Evolutionary conservation across 2,113 vertebrate species (phyloP).

Genomic region (Lonchura striata): DNA sequence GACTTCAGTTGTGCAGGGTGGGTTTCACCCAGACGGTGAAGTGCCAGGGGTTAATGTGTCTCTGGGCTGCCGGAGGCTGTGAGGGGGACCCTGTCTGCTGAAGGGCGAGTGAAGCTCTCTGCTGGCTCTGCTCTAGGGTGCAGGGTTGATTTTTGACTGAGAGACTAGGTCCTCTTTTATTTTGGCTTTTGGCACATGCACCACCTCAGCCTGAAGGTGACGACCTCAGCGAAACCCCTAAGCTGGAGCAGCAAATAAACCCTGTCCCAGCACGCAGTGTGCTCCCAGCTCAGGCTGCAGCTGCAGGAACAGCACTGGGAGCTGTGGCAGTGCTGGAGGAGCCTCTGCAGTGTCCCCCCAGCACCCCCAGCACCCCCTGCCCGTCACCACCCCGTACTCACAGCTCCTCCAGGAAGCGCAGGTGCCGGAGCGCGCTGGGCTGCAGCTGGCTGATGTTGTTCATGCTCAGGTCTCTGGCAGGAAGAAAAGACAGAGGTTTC

Average conservation of each 20-base stretch:
- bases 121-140: not conserved
- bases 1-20: not conserved
- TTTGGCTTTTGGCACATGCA: not conserved
- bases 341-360: not conserved
- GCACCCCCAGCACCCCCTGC: accelerated
- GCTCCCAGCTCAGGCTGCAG: not conserved
- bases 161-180: not conserved
- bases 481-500: not conserved
- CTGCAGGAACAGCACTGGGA: not conserved
- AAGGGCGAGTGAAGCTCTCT: not conserved
- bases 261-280: accelerated
- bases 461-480: slow-evolving; percentile 90
- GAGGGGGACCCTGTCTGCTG: not conserved
- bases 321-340: not conserved
- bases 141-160: not conserved
- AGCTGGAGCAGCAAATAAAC: not conserved
- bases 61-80: not conserved
- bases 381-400: slow-evolving; percentile 69
- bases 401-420: slow-evolving; percentile 93
- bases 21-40: accelerated
- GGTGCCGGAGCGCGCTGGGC: slow-evolving; percentile 79
- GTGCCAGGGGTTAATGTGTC: accelerated
- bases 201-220: not conserved
- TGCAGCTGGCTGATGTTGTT: slow-evolving; percentile 92
- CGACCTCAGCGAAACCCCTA: not conserved